phyloP scores from a whole-genome alignment of 2,113 vertebrate species.

The Atrichornis clamosus region DNA sequence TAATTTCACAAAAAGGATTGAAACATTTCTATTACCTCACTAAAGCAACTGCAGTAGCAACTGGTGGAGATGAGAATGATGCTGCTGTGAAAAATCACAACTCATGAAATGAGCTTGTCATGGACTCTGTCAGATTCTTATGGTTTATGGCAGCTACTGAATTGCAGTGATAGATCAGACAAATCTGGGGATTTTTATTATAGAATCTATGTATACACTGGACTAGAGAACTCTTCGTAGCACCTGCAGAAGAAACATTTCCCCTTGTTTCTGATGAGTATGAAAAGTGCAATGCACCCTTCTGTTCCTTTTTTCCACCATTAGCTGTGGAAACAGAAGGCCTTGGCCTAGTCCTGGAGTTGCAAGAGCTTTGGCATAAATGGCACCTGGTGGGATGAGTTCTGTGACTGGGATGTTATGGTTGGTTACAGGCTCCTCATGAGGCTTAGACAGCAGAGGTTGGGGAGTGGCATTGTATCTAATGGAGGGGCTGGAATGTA shows the following conservation, averaged over 20 bases:
- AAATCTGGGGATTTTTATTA: not conserved
- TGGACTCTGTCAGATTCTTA: not conserved
- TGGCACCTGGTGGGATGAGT: not conserved
- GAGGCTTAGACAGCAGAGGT: not conserved
- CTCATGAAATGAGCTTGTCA: not conserved
- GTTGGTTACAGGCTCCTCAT: not conserved
- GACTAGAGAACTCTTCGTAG: not conserved
- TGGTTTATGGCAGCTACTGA: not conserved
- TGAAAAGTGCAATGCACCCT: not conserved
- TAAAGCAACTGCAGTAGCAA: not conserved
- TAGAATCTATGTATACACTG: not conserved
- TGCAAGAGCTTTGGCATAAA: too few species aligned
- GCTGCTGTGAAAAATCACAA: not conserved
- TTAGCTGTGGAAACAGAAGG: not conserved
- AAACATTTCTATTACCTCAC: not conserved
- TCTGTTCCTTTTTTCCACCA: not conserved
- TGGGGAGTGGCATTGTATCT: rapidly evolving
- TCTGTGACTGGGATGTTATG: not conserved
- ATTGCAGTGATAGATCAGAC: not conserved
- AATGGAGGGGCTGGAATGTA: not conserved
- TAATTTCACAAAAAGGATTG: not conserved
- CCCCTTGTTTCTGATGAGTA: not conserved
- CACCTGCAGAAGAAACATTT: not conserved
- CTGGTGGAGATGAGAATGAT: not conserved
- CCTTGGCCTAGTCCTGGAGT: not conserved